Evolutionary conservation across 2,888 invertebrate species (phyloP), one percentile per base, ranked within the genome.

Genomic region (Tricholauxania praeusta): DNA sequence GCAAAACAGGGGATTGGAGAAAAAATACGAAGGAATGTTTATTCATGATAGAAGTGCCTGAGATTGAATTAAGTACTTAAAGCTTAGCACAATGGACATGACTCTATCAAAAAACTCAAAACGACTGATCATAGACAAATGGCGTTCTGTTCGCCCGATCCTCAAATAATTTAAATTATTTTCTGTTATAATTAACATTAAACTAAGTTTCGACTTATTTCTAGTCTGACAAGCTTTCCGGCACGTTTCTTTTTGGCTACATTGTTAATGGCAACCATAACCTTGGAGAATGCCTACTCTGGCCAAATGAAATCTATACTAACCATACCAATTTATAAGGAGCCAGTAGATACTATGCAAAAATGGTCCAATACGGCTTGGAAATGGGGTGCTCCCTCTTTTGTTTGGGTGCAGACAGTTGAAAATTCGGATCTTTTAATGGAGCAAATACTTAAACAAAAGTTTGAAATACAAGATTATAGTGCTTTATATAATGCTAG

Each of bases 281-380:
- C 86, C 0, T 71, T 87, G 77, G 86, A 87, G 75, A 85, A 86
- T 71, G 84, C 83, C 10, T 87, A 87, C 75, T 85, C 86, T 72
- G 86, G 87, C 0, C 84, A 85, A 64, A 71, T 87, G 0, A 87
- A 87, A 77, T 86, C 86, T 0, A 63, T 86, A 67, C 76, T 87
- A 3, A 86, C 87, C 0, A 79, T 85, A 32, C 87, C 87, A 1
- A 72, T 83, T 2, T 85, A 82, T 65, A 80, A 77, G 0, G 80
- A 82, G 6, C 84, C 85, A 0, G 81, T 86, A 28, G 85, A 87
- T 64, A 84, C 82, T 1, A 80, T 83, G 5, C 75, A 77, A 0
- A 86, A 86, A 74, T 87, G 85, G 80, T 80, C 86, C 0, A 59
- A 78, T 3, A 78, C 79, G 3, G 71, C 77, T 15, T 86, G 86